These are phyloP conservation scores for Thecophora atra DNA, from an alignment of 2,888 invertebrate species.

Conservation along the genomic window DNA sequence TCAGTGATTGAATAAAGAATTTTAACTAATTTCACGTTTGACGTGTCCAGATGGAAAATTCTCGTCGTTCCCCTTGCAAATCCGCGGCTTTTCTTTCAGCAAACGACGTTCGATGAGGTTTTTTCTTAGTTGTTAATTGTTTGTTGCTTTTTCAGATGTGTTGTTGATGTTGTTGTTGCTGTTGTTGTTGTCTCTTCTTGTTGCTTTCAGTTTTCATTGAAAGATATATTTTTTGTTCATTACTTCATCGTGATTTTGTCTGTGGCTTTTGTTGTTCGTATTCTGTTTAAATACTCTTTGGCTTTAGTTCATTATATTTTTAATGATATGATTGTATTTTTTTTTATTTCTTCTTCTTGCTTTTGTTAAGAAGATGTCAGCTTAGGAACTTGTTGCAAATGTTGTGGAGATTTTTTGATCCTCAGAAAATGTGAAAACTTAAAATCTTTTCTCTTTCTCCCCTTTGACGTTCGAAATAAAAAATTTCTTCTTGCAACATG, in stretches of 20 bases:
- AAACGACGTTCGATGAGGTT: not conserved
- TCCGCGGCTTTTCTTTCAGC: no score
- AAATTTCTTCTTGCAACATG: not conserved
- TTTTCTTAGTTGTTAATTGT: not conserved
- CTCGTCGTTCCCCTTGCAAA: not conserved
- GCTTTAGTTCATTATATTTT: not conserved
- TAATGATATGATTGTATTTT: no score
- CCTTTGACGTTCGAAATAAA: conserved; percentile 1
- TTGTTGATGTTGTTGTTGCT: not conserved
- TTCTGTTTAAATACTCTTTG: conserved; percentile 14
- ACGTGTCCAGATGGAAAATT: no score
- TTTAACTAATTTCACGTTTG: no score
- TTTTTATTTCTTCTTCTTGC: not conserved
- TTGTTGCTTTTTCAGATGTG: not conserved
- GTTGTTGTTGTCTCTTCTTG: conserved; percentile 16
- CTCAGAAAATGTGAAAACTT: no score
- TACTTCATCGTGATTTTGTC: not conserved
- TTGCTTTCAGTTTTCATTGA: conserved; percentile 1
- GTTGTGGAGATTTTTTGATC: conserved; percentile 1
- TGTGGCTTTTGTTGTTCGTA: not conserved
- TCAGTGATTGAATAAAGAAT: no score
- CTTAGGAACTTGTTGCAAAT: conserved; percentile 21
- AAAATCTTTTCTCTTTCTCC: not conserved
- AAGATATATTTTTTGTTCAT: no score
- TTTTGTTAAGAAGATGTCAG: not conserved